Conservation (phyloP, 1,140 invertebrate species). For the Thrips palmi region DNA sequence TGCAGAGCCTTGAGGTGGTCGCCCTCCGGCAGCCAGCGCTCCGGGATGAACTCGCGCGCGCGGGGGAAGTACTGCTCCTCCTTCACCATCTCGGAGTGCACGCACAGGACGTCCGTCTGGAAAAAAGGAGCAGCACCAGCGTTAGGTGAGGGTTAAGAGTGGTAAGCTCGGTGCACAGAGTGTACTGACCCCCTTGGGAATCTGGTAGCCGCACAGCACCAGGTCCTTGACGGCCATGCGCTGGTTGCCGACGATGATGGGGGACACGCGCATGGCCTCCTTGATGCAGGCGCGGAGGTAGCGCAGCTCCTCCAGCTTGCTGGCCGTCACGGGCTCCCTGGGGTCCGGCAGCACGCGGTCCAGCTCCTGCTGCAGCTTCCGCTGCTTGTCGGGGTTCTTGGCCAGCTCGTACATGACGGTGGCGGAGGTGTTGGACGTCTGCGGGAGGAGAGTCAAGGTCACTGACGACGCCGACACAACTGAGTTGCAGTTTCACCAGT, state of each 20-base stretch:
- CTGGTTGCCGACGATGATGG: conserved; percentile 23
- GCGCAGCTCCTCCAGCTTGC: conserved; percentile 30
- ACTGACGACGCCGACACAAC: neutral
- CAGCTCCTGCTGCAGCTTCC: conserved; percentile 45
- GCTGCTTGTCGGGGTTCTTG: conserved; percentile 37
- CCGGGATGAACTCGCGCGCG: conserved; percentile 32
- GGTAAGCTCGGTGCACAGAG: neutral
- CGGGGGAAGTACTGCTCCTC: conserved; percentile 29
- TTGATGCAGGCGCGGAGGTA: conserved; percentile 45
- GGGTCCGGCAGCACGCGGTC: conserved; percentile 25
- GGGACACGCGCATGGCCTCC: conserved; percentile 34
- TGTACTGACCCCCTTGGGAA: conserved; percentile 26
- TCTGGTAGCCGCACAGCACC: conserved; percentile 24
- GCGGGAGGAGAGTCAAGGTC: neutral
- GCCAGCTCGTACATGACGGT: conserved; percentile 38
- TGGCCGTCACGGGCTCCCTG: conserved; percentile 26
- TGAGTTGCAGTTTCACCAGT: neutral
- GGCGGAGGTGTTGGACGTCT: conserved; percentile 21
- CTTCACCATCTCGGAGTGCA: conserved; percentile 25
- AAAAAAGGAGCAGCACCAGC: conserved; percentile 11
- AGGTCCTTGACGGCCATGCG: conserved; percentile 23
- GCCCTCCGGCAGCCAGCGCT: conserved; percentile 32
- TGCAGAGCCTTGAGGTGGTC: conserved; percentile 22
- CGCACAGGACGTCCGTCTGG: conserved; percentile 30
- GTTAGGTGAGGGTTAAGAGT: neutral